A percentile compares a stretch with the other conserved stretches of the same genome.
phyloP scores from a whole-genome alignment of 2,113 vertebrate genomes.

The Gallinago media region DNA sequence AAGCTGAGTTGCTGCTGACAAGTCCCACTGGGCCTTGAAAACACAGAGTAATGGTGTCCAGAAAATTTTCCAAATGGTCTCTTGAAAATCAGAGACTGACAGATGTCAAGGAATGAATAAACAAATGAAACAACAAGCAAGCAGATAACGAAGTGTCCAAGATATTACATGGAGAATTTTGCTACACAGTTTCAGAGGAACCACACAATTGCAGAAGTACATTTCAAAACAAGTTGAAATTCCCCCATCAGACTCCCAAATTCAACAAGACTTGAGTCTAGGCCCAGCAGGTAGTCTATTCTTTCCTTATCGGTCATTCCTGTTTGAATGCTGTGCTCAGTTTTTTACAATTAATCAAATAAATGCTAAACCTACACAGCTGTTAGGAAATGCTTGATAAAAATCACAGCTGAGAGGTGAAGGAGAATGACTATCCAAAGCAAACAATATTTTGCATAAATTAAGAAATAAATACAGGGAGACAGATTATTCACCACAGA shows the following conservation, averaged over 20 bases:
- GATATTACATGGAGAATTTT: not conserved
- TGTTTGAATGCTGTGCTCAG: not conserved
- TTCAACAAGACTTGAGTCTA: not conserved
- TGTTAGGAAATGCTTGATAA: slow-evolving; percentile 46
- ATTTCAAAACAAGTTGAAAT: slow-evolving; percentile 10
- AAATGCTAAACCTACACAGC: not conserved
- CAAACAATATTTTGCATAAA: slow-evolving; percentile 52
- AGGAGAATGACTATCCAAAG: slow-evolving; percentile 31
- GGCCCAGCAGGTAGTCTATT: not conserved
- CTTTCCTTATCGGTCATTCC: not conserved
- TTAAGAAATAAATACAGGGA: slow-evolving; percentile 31
- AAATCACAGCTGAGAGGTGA: slow-evolving; percentile 21
- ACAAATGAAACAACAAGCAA: not conserved
- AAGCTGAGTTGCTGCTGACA: not conserved
- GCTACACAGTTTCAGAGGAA: not conserved
- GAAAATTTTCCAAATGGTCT: not conserved
- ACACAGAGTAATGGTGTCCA: not conserved
- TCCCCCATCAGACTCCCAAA: not conserved
- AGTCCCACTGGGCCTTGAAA: not conserved
- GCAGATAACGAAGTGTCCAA: not conserved
- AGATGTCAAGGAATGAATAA: not conserved
- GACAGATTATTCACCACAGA: not conserved
- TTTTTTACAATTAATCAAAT: slow-evolving; percentile 1
- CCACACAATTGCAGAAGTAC: not conserved
- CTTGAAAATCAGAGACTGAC: not conserved